Base-by-base conservation (phyloP, 2,888 invertebrate genomes). In the Acleris laterana region DNA sequence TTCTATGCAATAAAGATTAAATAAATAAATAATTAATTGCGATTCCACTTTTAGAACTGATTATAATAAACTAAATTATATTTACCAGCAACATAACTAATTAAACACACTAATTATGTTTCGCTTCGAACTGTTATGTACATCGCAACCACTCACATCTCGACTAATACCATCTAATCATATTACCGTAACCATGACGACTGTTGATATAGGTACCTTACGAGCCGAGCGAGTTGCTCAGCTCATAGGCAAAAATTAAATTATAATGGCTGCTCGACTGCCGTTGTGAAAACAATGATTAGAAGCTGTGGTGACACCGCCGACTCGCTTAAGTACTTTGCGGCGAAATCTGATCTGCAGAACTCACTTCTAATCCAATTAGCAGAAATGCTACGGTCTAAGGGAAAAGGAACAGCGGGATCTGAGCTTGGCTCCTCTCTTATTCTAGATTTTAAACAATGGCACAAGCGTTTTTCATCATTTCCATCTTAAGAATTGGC, bases 341-440 rank as follows among this genome's bases (percentile, higher is more conserved):
- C 66, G 63, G 65, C 70, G 71, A 76, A 69, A 75, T 75, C 70
- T 76, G 79, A 82, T 82, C 78, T 77, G 77, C 82, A 80, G 81
- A 81, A 82, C 78, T 81, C 81, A 79, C 74, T 79, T 70, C 78
- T 84, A 83, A 84, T 81, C 83, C 82, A 84, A 84, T 84, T 83
- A 84, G 76, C 71, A 71, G 70, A 65, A 70, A 74, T 71, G 76
- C 72, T 78, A 75, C 77, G 80, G 77, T 64, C 61, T 74, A 72
- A 74, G 19, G 11, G 1, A 16, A 4, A 44, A 6, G 20, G 28
- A 17, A 42, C 32, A 56, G 55, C 57, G 63, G 19, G 9, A 13
- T 22, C 1, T 3, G 0, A 3, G 2, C n/a, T 46, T 17, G 1
- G n/a, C 17, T n/a, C n/a, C 46, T 46, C n/a, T 0, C 46, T 17